A percentile compares a stretch with the other conserved stretches of the same genome.
Evolutionary conservation across 2,797 vertebrate species (phyloP).

Genomic region (Hippocampus kuda): DNA sequence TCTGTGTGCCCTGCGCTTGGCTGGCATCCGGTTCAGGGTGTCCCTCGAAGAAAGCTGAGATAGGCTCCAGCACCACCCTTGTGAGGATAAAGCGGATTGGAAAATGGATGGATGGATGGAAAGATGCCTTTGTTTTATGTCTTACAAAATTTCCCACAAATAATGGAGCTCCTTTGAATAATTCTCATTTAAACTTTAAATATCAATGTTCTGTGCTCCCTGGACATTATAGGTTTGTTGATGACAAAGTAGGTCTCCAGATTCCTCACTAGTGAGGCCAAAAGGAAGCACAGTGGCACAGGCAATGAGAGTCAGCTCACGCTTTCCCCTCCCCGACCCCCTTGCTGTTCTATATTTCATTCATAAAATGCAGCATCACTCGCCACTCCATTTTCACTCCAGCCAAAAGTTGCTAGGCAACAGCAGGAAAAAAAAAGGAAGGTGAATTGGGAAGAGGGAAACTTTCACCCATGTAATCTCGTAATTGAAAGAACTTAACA

Average conservation of each 20-base stretch:
- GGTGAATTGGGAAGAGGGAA: constrained; percentile 1
- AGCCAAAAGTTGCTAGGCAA: constrained; percentile 63
- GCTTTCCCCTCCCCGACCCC: constrained; percentile 22
- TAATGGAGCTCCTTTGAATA: no score
- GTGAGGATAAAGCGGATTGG: no score
- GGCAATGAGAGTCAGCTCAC: constrained; percentile 6
- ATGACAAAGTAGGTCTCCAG: not conserved
- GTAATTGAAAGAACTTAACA: constrained; percentile 12
- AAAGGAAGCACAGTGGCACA: constrained; percentile 11
- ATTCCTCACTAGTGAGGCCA: not conserved
- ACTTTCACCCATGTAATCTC: constrained; percentile 42
- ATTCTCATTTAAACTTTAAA: no score
- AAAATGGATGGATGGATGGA: no score
- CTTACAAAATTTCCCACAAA: no score
- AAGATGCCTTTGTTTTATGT: no score
- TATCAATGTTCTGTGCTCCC: not conserved
- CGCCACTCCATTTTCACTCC: constrained; percentile 54
- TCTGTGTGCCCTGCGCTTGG: no score
- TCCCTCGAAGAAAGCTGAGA: no score
- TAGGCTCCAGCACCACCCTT: no score
- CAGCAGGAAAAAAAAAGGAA: constrained; percentile 40
- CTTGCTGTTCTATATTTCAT: constrained; percentile 48
- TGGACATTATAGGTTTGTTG: not conserved
- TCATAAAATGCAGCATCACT: constrained; percentile 65
- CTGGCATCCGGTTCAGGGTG: no score